Evolutionary conservation across 2,113 vertebrate genomes (phyloP).

Genomic region (Sorex araneus): DNA sequence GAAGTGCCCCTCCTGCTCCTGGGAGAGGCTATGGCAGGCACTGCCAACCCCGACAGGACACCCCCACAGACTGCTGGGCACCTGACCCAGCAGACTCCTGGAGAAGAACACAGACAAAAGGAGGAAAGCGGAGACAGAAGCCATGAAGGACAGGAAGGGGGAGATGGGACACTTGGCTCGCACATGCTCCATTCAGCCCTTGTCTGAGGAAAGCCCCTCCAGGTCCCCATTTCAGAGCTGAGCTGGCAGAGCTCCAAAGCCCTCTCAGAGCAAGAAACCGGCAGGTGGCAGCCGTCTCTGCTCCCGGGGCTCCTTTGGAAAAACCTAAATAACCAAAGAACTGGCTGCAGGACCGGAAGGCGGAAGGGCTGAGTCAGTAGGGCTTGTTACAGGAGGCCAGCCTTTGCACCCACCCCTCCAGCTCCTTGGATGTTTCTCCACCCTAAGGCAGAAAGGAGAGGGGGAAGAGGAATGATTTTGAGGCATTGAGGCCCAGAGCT

Average conservation of each 20-base stretch:
- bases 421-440: not conserved
- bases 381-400: not conserved
- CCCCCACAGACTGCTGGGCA: not conserved
- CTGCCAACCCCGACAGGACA: not conserved
- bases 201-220: not conserved
- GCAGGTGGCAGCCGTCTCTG: not conserved
- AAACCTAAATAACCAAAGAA: not conserved
- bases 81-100: not conserved
- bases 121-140: not conserved
- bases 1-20: not conserved
- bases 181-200: not conserved
- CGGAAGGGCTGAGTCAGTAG: not conserved
- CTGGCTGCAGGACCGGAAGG: not conserved
- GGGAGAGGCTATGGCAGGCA: not conserved
- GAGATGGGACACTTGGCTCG: not conserved
- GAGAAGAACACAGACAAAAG: not conserved
- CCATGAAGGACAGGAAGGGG: too few relatives aligned
- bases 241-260: not conserved
- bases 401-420: not conserved
- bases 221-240: not conserved
- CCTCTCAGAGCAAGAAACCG: fast-evolving
- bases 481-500: not conserved
- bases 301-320: not conserved
- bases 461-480: not conserved
- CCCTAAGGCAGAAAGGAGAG: too few relatives aligned